These are phyloP conservation scores for Tachysurus vachellii DNA, from an alignment of 2,113 vertebrate genomes.

Conservation along the genomic window DNA sequence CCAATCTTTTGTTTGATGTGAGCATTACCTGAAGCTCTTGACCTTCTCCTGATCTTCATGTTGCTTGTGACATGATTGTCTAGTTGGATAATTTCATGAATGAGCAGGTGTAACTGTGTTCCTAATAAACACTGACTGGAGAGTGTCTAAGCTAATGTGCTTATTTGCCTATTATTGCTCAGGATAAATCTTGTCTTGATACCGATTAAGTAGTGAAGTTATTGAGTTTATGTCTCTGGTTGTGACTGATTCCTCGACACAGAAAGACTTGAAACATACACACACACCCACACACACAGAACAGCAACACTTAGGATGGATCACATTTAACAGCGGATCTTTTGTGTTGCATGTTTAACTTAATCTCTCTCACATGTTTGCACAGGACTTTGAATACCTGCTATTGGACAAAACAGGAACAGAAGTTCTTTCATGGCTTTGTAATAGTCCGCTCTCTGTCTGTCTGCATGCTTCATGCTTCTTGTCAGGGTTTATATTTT, in stretches of 20 bases:
- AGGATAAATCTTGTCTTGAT: not conserved
- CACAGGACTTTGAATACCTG: constrained; percentile 17
- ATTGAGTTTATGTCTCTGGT: not conserved
- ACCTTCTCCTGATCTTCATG: not conserved
- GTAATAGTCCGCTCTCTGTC: not conserved
- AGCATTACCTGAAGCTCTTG: not conserved
- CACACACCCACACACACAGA: not conserved
- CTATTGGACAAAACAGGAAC: not conserved
- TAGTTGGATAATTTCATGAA: not conserved
- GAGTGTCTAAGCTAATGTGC: not conserved
- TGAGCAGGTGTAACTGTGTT: not conserved
- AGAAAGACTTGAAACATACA: not conserved
- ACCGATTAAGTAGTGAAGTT: not conserved
- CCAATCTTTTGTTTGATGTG: not conserved
- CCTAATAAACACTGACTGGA: not conserved
- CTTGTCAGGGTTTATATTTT: not conserved
- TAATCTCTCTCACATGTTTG: constrained; percentile 54
- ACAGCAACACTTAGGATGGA: constrained; percentile 9
- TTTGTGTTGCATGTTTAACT: constrained; percentile 57
- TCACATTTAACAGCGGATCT: constrained; percentile 52
- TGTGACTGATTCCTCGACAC: not conserved
- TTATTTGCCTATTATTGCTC: not conserved
- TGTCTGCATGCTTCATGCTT: constrained; percentile 4
- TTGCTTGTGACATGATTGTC: not conserved
- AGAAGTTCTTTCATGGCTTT: not conserved